Evolutionary conservation across 2,113 vertebrate species (phyloP).

Genomic region (Nycticebus coucang): DNA sequence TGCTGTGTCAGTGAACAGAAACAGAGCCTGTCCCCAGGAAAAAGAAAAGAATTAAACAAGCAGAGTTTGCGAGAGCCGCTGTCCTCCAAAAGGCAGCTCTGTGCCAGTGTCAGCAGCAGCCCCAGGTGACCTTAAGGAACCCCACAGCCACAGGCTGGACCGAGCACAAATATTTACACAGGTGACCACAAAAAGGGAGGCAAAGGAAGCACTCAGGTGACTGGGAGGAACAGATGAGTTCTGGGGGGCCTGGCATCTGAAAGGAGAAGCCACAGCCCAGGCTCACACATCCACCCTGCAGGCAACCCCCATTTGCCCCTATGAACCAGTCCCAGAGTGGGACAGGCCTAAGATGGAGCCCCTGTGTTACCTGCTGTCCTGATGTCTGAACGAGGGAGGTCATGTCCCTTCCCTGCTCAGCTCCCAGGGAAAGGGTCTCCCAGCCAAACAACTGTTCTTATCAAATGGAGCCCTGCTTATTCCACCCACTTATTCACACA

Average conservation of each 20-base stretch:
- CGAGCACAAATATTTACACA: constrained; percentile 33
- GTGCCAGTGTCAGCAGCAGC: neutral
- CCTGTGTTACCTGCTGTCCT: too few relatives aligned
- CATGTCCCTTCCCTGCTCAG: neutral
- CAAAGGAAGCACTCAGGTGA: neutral
- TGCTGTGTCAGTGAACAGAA: neutral
- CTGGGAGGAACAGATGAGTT: neutral
- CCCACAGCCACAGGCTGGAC: neutral
- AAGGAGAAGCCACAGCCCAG: neutral
- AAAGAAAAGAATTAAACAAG: neutral
- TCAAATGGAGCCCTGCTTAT: neutral
- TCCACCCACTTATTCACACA: too few relatives aligned
- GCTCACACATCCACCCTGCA: neutral
- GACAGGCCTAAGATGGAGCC: neutral
- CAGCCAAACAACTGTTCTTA: neutral
- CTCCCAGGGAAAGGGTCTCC: neutral
- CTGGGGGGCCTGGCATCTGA: neutral
- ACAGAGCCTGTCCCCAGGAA: neutral
- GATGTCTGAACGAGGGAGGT: neutral
- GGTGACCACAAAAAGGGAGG: constrained; percentile 5
- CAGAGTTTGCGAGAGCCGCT: neutral
- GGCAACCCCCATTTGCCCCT: neutral
- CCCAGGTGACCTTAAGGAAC: neutral
- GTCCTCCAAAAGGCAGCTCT: neutral
- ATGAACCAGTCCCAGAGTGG: neutral